Evolutionary conservation across 2,113 vertebrate species (phyloP).

Genomic region (Sialia sialis): DNA sequence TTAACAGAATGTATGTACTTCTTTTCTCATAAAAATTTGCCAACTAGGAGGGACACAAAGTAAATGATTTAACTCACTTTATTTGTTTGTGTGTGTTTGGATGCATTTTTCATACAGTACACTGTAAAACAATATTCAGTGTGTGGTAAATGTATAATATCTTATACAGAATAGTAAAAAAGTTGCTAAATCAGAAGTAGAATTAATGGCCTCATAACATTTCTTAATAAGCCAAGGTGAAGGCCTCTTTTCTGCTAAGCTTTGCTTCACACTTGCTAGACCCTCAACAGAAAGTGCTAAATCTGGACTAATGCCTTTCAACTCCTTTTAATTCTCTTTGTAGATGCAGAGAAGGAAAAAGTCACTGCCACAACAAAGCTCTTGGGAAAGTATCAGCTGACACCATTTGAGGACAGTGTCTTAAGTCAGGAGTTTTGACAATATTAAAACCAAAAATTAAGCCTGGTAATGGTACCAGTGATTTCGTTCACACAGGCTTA

Average conservation of each 20-base stretch:
- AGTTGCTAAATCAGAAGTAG: background rate
- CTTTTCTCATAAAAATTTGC: background rate
- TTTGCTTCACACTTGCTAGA: background rate
- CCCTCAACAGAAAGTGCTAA: background rate
- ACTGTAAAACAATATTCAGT: background rate
- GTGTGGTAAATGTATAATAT: background rate
- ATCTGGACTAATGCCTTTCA: background rate
- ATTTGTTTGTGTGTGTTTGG: background rate
- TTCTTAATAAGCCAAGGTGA: background rate
- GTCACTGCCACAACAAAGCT: background rate
- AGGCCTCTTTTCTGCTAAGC: background rate
- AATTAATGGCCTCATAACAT: background rate
- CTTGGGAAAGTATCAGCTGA: background rate
- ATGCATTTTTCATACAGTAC: background rate
- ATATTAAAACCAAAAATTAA: background rate
- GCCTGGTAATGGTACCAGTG: background rate
- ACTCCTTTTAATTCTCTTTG: background rate
- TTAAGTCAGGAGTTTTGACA: background rate
- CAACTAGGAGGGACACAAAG: background rate
- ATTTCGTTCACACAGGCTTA: background rate
- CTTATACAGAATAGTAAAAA: background rate
- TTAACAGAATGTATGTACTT: background rate
- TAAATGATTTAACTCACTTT: background rate
- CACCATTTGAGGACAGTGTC: background rate
- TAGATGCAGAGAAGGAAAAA: background rate